A percentile compares a stretch with the other conserved stretches of the same genome.
Evolutionary conservation across 2,888 invertebrate species (phyloP).

Genomic region (Coecobrya sp.): DNA sequence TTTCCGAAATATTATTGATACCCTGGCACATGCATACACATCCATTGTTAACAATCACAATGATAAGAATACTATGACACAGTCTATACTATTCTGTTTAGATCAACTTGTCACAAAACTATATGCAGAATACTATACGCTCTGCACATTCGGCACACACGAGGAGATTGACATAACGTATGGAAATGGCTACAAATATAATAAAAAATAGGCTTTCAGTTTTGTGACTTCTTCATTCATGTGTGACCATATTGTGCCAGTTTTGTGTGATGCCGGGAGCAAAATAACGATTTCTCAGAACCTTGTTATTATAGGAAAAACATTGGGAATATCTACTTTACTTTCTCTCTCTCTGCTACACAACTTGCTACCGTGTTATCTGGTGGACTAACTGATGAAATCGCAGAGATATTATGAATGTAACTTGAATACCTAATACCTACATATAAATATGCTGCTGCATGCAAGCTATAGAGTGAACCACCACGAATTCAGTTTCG

Average conservation of each 20-base stretch:
- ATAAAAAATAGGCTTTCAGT: constrained; percentile 14
- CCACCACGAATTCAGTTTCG: constrained; percentile 53
- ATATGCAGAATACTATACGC: no score
- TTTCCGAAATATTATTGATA: no score
- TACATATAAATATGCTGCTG: no score
- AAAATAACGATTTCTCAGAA: constrained; percentile 53
- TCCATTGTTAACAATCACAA: background rate
- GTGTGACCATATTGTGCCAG: constrained; percentile 61
- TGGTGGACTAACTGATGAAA: background rate
- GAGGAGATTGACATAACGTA: constrained; percentile 3
- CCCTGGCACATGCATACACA: background rate
- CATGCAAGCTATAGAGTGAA: background rate
- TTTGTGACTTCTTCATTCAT: constrained; percentile 57
- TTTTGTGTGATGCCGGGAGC: constrained; percentile 53
- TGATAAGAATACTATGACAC: background rate
- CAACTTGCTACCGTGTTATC: background rate
- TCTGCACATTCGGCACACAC: background rate
- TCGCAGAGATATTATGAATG: constrained; percentile 9
- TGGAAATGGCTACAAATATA: constrained; percentile 30
- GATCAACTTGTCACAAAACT: constrained; percentile 43
- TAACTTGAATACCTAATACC: background rate
- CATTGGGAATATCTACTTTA: constrained; percentile 15
- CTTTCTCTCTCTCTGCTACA: background rate
- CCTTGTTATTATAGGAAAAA: constrained; percentile 3
- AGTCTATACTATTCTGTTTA: background rate